Evolutionary conservation across 2,113 vertebrate species (phyloP).

Genomic region (Misgurnus anguillicaudatus): DNA sequence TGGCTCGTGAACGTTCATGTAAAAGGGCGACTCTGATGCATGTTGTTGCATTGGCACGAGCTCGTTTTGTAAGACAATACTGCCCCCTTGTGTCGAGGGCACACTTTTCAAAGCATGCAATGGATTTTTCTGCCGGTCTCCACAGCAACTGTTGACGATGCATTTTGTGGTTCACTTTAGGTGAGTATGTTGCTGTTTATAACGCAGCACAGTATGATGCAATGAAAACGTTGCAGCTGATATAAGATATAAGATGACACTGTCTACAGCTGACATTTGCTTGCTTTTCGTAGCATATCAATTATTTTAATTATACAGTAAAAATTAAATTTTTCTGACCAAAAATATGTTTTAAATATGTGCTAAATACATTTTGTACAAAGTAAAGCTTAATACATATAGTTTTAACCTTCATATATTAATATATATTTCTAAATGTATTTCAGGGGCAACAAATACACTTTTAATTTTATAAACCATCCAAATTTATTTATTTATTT

Average conservation of each 20-base stretch:
- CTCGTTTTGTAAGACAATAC: conserved; percentile 50
- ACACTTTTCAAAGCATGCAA: neutral
- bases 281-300: neutral
- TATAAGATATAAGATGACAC: neutral
- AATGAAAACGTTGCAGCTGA: neutral
- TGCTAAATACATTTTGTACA: too few relatives aligned
- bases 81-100: conserved; percentile 55
- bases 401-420: too few relatives aligned
- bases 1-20: conserved; percentile 26
- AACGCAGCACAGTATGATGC: neutral
- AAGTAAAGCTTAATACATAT: too few relatives aligned
- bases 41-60: conserved; percentile 29
- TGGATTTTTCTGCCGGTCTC: conserved; percentile 8
- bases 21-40: conserved; percentile 5
- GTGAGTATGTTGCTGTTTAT: neutral
- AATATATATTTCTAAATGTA: too few relatives aligned
- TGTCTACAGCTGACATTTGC: neutral
- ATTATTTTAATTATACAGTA: neutral
- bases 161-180: neutral
- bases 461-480: too few relatives aligned
- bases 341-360: too few relatives aligned
- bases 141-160: conserved; percentile 27
- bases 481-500: too few relatives aligned
- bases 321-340: too few relatives aligned
- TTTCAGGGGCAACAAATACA: too few relatives aligned